Percentiles rank a stretch among this genome's conserved stretches.
These are phyloP conservation scores for Tretioscincus oriximinensis DNA, from an alignment of 2,113 vertebrate genomes.

Conservation along the genomic window DNA sequence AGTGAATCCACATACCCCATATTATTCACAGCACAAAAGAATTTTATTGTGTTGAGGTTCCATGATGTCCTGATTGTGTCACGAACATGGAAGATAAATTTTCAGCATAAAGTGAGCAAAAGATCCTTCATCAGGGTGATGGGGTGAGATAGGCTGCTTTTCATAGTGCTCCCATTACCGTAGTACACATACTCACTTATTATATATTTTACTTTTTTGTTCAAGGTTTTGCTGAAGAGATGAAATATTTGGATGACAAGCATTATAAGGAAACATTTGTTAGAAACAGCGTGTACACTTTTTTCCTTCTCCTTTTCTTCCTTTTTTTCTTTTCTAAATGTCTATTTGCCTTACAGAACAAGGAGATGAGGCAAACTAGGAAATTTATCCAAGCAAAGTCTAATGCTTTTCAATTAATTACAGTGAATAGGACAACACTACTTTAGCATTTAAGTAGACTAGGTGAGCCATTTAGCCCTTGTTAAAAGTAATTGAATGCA, in stretches of 20 bases:
- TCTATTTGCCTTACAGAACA: neutral
- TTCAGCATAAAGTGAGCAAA: neutral
- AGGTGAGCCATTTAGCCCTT: conserved; percentile 23
- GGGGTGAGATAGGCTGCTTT: neutral
- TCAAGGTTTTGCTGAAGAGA: fast-evolving
- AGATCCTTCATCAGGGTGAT: neutral
- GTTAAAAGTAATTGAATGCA: conserved; percentile 39
- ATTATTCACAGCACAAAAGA: neutral
- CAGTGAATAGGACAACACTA: conserved; percentile 18
- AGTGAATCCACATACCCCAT: too few relatives aligned
- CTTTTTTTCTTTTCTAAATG: too few relatives aligned
- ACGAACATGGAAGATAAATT: neutral
- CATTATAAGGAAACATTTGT: neutral
- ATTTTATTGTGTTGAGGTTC: neutral
- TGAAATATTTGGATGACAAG: neutral
- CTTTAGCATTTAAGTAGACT: conserved; percentile 21
- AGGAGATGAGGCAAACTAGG: conserved; percentile 5
- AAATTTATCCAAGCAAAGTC: conserved; percentile 8
- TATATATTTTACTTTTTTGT: neutral
- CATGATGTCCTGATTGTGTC: neutral
- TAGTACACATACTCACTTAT: neutral
- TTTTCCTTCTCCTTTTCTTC: neutral
- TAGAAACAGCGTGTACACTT: too few relatives aligned
- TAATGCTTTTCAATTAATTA: conserved; percentile 20
- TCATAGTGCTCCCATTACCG: too few relatives aligned